Conservation (phyloP, 53 echinoderm and acorn worm genomes). For the Echinarachnius parma region DNA sequence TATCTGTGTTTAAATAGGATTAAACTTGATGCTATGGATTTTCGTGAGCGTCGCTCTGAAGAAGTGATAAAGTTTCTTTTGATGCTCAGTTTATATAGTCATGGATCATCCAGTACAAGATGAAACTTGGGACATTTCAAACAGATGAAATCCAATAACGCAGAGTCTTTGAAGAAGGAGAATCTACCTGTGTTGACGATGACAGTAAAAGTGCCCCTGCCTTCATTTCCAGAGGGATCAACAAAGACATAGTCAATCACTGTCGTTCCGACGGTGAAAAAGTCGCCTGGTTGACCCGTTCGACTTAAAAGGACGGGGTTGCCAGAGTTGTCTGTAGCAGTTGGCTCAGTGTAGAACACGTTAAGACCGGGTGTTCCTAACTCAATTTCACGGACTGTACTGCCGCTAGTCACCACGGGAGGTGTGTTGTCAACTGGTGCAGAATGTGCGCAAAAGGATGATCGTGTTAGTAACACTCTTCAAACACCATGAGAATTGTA, state of each 20-base stretch:
- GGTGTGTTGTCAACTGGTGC: constrained; percentile 4
- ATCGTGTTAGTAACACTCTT: too few species aligned
- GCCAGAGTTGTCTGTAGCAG: constrained; percentile 20
- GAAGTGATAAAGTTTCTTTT: too few species aligned
- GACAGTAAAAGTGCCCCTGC: neutral
- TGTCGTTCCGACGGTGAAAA: constrained; percentile 48
- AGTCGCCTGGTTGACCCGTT: too few species aligned
- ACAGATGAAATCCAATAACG: too few species aligned
- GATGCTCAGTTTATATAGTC: too few species aligned
- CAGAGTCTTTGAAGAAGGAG: too few species aligned
- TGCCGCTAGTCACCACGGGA: constrained; percentile 1
- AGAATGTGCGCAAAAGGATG: neutral
- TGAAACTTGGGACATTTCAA: too few species aligned
- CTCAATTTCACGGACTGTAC: neutral
- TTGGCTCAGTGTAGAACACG: neutral
- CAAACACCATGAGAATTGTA: too few species aligned
- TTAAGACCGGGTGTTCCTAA: constrained; percentile 2
- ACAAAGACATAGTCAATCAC: constrained; percentile 39
- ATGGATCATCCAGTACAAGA: too few species aligned
- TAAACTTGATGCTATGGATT: too few species aligned
- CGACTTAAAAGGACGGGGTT: neutral
- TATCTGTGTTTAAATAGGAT: too few species aligned
- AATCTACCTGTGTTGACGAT: constrained; percentile 9
- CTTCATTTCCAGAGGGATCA: constrained; percentile 16
- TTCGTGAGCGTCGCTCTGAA: too few species aligned